Base-by-base conservation (phyloP, 2,113 vertebrate genomes). In the Caranx ignobilis region DNA sequence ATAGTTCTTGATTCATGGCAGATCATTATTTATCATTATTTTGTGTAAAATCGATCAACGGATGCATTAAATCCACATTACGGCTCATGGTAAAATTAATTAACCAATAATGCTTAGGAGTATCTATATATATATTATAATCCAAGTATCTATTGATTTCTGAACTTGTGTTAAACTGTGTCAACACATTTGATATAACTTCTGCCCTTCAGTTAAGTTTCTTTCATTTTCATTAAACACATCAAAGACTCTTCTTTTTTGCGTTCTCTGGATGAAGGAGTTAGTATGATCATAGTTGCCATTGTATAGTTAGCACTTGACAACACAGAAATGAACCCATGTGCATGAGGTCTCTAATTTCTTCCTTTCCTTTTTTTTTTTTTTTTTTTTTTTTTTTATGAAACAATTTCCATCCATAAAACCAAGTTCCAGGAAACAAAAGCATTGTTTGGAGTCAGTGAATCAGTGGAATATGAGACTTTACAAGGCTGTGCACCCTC, bases 331-430 rank as follows among this genome's bases (percentile, higher is more conserved):
- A 82, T 37, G 62, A 72, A 52, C 56, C 10, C 34, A 13, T 35
- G 47, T 34, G 16, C 43, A 62, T 54, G 52, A 48, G 48, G 54
- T 45, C 60, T 45, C 60, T 57, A n/a, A 34, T 85, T 75, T 72
- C 26, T 67, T 45, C 11, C 11, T 43, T 11, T 43, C 11, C 41
- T 43, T 11, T 8, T 43, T 16, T 16, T 47, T 47, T 5, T 47
- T 47, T 15, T 15, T 45, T 11, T 54, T n/a, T 9, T 68, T 66
- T 52, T 66, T 78, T 62, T 63, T 76, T 50, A 71, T 84, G 39
- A 77, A 81, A 54, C 6, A 19, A 48, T 79, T 85, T 84, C 79
- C 83, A 71, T 64, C 80, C 31, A 76, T 88, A 74, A 87, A 85
- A 71, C 55, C 31, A 61, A 77, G 34, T 72, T 91, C 61, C 79